phyloP scores from a whole-genome alignment of 2,113 vertebrate genomes.

The Nesogale talazaci region DNA sequence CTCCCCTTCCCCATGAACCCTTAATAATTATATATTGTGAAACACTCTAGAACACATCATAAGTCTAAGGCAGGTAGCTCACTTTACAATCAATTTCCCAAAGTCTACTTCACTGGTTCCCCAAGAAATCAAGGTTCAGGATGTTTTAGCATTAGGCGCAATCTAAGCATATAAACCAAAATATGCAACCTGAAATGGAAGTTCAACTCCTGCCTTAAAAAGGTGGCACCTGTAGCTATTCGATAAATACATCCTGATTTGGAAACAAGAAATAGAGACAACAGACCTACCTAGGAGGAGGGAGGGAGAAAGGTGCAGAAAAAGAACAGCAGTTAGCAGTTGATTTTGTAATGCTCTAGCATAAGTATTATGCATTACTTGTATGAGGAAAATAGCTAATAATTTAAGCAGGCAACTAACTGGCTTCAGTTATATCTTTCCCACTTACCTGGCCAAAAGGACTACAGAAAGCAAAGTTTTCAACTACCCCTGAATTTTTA shows the following conservation, averaged over 20 bases:
- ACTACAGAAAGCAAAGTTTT: background rate
- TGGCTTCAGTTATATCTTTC: background rate
- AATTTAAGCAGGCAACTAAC: background rate
- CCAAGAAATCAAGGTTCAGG: background rate
- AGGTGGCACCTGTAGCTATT: background rate
- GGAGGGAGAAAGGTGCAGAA: too few relatives aligned
- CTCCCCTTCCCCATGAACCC: too few relatives aligned
- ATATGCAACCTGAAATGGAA: background rate
- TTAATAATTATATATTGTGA: background rate
- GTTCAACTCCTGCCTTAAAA: background rate
- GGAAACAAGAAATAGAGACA: background rate
- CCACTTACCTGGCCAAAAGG: conserved; percentile 14
- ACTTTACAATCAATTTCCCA: background rate
- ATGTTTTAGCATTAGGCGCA: background rate
- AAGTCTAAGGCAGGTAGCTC: background rate
- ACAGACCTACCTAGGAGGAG: background rate
- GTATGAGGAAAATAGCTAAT: background rate
- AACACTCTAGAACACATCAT: background rate
- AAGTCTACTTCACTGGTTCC: background rate
- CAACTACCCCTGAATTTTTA: background rate
- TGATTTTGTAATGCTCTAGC: background rate
- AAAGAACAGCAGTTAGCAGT: background rate
- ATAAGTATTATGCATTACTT: background rate
- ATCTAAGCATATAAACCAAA: background rate
- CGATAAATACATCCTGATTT: background rate